phyloP scores from a whole-genome alignment of 2,797 vertebrate genomes.

The Hydrocynus forskahlii region DNA sequence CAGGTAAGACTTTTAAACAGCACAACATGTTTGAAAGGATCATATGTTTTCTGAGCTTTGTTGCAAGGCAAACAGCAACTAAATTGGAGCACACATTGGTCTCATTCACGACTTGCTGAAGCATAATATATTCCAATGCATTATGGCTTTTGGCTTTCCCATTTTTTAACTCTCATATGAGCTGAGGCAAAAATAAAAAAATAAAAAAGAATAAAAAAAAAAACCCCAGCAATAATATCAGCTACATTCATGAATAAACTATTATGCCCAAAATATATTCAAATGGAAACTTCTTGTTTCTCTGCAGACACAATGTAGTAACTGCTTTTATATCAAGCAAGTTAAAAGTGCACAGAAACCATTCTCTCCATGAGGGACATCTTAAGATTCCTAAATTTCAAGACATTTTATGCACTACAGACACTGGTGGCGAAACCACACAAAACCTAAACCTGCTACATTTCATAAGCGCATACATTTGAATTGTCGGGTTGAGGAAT shows the following conservation, averaged over 20 bases:
- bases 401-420: too few relatives aligned
- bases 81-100: not conserved
- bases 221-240: not conserved
- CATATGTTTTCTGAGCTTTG: not conserved
- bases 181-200: not conserved
- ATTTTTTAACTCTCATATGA: not conserved
- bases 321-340: too few relatives aligned
- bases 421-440: too few relatives aligned
- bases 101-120: not conserved
- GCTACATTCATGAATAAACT: constrained; percentile 12
- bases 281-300: too few relatives aligned
- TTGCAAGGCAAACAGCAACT: not conserved
- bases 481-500: too few relatives aligned
- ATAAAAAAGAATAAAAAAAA: too few relatives aligned
- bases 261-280: not conserved
- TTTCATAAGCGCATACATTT: too few relatives aligned
- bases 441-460: too few relatives aligned
- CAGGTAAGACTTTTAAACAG: constrained; percentile 5
- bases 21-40: not conserved
- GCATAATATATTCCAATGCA: not conserved
- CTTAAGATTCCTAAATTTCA: too few relatives aligned
- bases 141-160: constrained; percentile 14
- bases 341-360: too few relatives aligned
- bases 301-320: too few relatives aligned
- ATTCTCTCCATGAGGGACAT: too few relatives aligned